Evolutionary conservation across 2,888 invertebrate species (phyloP).

Genomic region (Thereva nobilitata): DNA sequence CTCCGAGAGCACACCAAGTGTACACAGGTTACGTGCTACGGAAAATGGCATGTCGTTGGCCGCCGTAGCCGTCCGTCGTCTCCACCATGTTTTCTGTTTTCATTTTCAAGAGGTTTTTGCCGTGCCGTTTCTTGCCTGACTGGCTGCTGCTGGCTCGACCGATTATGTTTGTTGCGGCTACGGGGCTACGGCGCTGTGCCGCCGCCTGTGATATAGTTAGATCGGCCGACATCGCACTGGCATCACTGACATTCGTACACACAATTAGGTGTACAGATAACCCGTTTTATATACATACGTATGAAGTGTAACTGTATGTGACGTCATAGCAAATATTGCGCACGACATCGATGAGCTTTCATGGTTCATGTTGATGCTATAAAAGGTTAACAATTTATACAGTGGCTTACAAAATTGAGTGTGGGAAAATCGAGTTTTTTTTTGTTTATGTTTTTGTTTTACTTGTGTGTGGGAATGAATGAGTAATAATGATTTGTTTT

Average conservation of each 20-base stretch:
- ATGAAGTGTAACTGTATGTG: constrained; percentile 18
- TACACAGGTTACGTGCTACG: too few relatives aligned
- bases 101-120: constrained; percentile 10
- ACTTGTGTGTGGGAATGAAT: not conserved
- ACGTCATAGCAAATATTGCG: constrained; percentile 13
- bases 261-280: constrained; percentile 6
- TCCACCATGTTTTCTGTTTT: not conserved
- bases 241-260: not conserved
- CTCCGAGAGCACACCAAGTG: not conserved
- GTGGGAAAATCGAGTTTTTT: not conserved
- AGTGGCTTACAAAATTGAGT: constrained; percentile 9
- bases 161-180: not conserved
- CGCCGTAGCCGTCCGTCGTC: too few relatives aligned
- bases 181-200: too few relatives aligned
- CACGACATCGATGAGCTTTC: constrained; percentile 8
- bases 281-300: constrained; percentile 2
- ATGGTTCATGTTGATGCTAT: constrained; percentile 35
- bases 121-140: not conserved
- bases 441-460: not conserved
- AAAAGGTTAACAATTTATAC: constrained; percentile 37
- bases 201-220: too few relatives aligned
- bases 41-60: too few relatives aligned
- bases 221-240: too few relatives aligned
- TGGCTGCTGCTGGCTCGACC: not conserved
- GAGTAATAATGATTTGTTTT: not conserved